Base-by-base conservation (phyloP, 2,888 invertebrate genomes). In the Choristoneura rosaceana region DNA sequence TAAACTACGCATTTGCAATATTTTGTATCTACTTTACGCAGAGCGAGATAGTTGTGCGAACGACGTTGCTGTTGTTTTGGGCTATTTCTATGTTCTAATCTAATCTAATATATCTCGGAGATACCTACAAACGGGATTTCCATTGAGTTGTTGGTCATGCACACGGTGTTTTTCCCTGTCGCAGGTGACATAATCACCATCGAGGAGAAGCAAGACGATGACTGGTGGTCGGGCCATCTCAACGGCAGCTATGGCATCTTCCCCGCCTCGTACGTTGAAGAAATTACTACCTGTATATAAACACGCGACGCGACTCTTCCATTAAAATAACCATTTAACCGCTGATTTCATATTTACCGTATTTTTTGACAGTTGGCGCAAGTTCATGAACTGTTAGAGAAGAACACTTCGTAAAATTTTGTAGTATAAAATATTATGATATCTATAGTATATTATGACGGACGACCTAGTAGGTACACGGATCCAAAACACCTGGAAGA, bases 141-240 rank as follows among this genome's bases (percentile, higher is more conserved):
- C 43, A 41, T 34, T n/a, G 8, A 43, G 15, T 59, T 15, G 59
- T 14, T 17, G 0, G 43, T 43, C 33, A 17, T 67, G 43, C 17
- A 61, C 14, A 4, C 41, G 4, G 33, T 58, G 58, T 14, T 12
- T 17, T 74, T 75, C 71, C 10, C 33, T 74, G 68, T 87, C 84
- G 85, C 95, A 94, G 98, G 98, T 77, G 98, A 99, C 87, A 93
- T 98, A 63, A 97, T 99, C 80, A 97, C 96, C 79, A 97, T 99
- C 50, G 98, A 97, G 86, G 96, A 97, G 81, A 98, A 98, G 84
- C 98, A 98, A 87, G 97, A 97, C 45, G 98, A 98, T 83, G 98
- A 98, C 50, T 99, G 99, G 99, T 99, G 98, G 98, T 95, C 98
- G 73, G 99, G 98, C 3, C 98, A 98, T 81, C 95, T 98, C 71